Percentiles rank a stretch among this genome's conserved stretches.
Conservation (phyloP, 2,888 invertebrate species). For the Pyrrhia umbra region DNA sequence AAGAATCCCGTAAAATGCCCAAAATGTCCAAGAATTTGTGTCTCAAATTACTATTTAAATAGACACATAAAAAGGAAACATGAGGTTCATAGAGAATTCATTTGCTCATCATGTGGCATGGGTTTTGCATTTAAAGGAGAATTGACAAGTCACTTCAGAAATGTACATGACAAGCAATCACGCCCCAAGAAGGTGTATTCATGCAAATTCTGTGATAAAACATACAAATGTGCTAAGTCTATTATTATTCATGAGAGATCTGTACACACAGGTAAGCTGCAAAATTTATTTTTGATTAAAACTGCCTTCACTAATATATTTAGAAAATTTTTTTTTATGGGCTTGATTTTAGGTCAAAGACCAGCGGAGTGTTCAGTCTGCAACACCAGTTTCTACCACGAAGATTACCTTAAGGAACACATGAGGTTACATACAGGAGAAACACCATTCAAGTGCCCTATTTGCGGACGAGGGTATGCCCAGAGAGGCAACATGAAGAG, state of each 20-base stretch:
- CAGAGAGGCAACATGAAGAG: conserved; percentile 88
- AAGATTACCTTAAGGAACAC: conserved; percentile 85
- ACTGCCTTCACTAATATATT: not conserved
- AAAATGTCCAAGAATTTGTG: conserved; percentile 75
- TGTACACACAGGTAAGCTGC: conserved; percentile 83
- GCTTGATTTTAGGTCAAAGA: conserved; percentile 79
- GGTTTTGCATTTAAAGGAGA: conserved; percentile 80
- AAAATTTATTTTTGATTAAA: not conserved
- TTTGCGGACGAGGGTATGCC: conserved; percentile 85
- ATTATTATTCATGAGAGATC: conserved; percentile 85
- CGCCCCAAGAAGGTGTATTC: conserved; percentile 71
- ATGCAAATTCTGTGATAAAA: conserved; percentile 84
- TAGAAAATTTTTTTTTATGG: not conserved
- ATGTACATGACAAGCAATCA: conserved; percentile 77
- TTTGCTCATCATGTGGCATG: conserved; percentile 80
- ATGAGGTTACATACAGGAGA: conserved; percentile 88
- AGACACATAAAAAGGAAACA: conserved; percentile 82
- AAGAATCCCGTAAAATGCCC: conserved; percentile 76
- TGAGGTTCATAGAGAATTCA: conserved; percentile 72
- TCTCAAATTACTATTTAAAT: conserved; percentile 75
- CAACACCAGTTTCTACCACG: conserved; percentile 82
- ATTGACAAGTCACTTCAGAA: conserved; percentile 75
- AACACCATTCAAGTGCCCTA: conserved; percentile 87
- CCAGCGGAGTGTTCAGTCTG: conserved; percentile 84
- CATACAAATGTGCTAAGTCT: conserved; percentile 81